Evolutionary conservation across 2,797 vertebrate genomes (phyloP), one percentile per base, ranked within the genome.

Genomic region (Macroramphosus scolopax): DNA sequence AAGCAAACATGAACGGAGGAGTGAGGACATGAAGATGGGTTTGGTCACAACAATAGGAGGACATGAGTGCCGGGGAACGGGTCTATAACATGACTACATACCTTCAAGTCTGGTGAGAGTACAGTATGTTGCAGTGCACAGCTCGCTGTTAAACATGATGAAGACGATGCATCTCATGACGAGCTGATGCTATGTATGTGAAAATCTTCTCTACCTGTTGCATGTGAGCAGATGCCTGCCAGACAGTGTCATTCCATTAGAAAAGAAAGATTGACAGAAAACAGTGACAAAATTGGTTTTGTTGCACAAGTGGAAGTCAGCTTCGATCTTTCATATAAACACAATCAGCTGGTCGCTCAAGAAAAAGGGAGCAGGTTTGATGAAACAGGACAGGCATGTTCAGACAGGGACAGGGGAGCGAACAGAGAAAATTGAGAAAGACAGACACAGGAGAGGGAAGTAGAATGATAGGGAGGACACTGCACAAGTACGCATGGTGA

Each of bases 191-290:
- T 42, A 60, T 29, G 29, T 16, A 66, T 68, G 77, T 67, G 51
- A 48, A 67, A 66, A 69, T 50, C 40, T 40, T 68, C 58, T 70
- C 68, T 88, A 92, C 90, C 89, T 92, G 89, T 92, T 91, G 89
- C 83, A 41, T 70, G 58, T 41, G 45, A 80, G 76, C 63, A 72
- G 70, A 61, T 52, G 62, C 28, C 69, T 72, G 47, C 28, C 67
- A 66, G 63, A 70, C 73, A 56, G 70, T 20, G 40, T 45, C 48
- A 80, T 71, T 77, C 75, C 70, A 74, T 78, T 26, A 66, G 52
- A 58, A 48, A 39, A 54, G 50, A 50, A 48, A 54, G 64, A 69
- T n/a, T 51, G 55, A 47, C 28, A 17, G 51, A 47, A 75, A 56
- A 70, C 62, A 12, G 51, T 70, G 46, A 58, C 31, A 48, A 39